These are phyloP conservation scores for Aplochiton taeniatus DNA, from an alignment of 2,797 vertebrate species.

Conservation along the genomic window DNA sequence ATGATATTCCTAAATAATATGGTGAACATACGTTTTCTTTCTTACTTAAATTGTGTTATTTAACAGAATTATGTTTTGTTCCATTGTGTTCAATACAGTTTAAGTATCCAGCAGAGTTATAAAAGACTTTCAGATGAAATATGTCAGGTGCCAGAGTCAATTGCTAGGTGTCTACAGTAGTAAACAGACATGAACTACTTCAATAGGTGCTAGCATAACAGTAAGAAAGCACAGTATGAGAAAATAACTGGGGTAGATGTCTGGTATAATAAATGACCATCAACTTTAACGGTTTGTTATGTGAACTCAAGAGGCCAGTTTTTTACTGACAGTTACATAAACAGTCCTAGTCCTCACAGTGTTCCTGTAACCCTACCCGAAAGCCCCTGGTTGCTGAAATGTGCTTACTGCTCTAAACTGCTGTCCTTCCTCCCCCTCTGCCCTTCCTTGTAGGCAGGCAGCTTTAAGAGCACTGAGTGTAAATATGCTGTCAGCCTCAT, in stretches of 20 bases:
- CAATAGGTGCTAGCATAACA: background rate
- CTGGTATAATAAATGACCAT: conserved; percentile 16
- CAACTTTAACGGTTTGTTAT: conserved; percentile 47
- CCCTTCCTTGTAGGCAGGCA: conserved; percentile 54
- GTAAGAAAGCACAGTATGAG: conserved; percentile 13
- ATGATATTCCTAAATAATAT: no score
- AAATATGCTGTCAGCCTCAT: conserved; percentile 21
- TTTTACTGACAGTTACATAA: conserved; percentile 50
- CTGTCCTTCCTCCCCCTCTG: conserved; percentile 47
- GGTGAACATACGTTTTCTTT: no score
- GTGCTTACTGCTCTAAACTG: conserved; percentile 73
- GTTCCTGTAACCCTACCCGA: conserved; percentile 67
- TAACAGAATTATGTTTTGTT: no score
- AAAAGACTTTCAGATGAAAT: no score
- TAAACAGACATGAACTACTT: background rate
- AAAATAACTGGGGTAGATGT: conserved; percentile 21
- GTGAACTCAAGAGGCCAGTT: conserved; percentile 53
- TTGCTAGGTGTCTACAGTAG: no score
- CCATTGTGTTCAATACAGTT: no score
- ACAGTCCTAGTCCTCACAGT: conserved; percentile 42
- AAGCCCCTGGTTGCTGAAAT: conserved; percentile 63
- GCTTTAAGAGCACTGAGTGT: conserved; percentile 3
- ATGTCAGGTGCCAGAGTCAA: no score
- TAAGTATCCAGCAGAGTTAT: no score
- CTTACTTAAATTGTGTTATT: no score